Conservation (phyloP, 2,797 vertebrate species). For the Sebastes melanostomus region DNA sequence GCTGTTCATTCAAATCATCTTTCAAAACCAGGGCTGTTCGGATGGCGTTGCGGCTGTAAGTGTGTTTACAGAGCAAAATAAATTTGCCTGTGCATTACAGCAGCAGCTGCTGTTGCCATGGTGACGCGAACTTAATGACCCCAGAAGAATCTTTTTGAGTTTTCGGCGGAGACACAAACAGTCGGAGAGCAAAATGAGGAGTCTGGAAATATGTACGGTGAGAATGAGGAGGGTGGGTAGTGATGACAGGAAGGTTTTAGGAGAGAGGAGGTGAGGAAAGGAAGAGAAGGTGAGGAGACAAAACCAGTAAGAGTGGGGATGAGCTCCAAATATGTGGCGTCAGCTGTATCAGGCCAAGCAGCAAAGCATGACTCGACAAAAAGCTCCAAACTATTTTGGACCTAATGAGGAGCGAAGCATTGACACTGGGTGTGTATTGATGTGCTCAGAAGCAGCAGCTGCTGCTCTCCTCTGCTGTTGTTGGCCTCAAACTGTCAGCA, state of each 20-base stretch:
- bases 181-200: background rate
- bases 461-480: slow-evolving; percentile 12
- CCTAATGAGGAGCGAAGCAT: slow-evolving; percentile 47
- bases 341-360: slow-evolving; percentile 39
- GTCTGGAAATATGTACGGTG: background rate
- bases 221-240: background rate
- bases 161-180: background rate
- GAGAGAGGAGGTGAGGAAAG: background rate
- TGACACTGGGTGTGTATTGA: slow-evolving; percentile 2
- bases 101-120: slow-evolving; percentile 49
- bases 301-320: background rate
- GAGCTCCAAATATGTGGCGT: slow-evolving; percentile 33
- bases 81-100: slow-evolving; percentile 37
- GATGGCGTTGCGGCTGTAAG: background rate
- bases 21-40: slow-evolving; percentile 6
- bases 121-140: slow-evolving; percentile 27
- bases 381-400: slow-evolving; percentile 22
- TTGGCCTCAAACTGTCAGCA: slow-evolving; percentile 71
- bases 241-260: background rate
- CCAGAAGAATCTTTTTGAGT: slow-evolving; percentile 9
- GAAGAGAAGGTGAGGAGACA: background rate
- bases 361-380: slow-evolving; percentile 63
- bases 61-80: slow-evolving; percentile 18
- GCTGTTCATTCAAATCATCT: slow-evolving; percentile 40
- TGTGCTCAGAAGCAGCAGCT: slow-evolving; percentile 34